Evolutionary conservation across 2,113 vertebrate species (phyloP).

Genomic region (Cariama cristata): DNA sequence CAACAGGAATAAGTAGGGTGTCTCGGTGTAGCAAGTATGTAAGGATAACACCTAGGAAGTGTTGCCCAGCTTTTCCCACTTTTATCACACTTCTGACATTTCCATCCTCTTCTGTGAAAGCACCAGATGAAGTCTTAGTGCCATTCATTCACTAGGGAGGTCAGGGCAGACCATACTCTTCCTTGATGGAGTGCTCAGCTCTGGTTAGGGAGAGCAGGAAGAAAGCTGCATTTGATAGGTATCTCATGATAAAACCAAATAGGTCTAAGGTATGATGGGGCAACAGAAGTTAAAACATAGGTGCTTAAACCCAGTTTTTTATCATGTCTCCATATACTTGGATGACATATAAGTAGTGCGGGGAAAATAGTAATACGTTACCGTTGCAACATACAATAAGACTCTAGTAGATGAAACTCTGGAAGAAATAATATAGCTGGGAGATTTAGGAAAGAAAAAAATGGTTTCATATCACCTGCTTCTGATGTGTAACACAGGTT

Average conservation of each 20-base stretch:
- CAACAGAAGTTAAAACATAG: neutral
- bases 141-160: neutral
- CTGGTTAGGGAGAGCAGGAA: neutral
- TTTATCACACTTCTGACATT: neutral
- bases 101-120: neutral
- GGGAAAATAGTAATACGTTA: neutral
- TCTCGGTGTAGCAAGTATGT: fast-evolving
- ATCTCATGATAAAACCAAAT: neutral
- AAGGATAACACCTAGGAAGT: neutral
- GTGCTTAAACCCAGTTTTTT: neutral
- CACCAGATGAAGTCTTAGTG: neutral
- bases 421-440: neutral
- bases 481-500: neutral
- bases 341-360: neutral
- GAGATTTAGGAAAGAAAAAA: neutral
- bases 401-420: neutral
- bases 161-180: neutral
- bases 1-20: neutral
- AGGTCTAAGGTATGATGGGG: neutral
- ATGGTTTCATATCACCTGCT: neutral
- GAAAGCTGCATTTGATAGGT: neutral
- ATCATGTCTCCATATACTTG: neutral
- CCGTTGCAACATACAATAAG: neutral
- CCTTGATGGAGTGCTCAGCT: neutral
- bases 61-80: neutral